Base-by-base conservation (phyloP, 2,797 vertebrate genomes). In the Periophthalmus magnuspinnatus region DNA sequence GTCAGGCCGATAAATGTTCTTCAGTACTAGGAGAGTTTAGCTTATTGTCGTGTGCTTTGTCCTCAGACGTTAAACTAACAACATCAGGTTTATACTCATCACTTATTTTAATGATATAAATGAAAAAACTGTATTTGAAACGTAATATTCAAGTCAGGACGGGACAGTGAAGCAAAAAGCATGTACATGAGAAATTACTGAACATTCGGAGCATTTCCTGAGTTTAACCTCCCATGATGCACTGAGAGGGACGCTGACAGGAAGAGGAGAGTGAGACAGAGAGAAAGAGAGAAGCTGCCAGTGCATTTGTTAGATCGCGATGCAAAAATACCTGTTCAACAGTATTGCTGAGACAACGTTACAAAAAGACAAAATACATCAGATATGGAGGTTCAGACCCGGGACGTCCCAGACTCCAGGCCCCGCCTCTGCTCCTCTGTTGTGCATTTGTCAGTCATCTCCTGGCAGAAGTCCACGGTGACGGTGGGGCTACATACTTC, bases 181-280 rank as follows among this genome's bases (percentile, higher is more conserved):
- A 64, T 70, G 76, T 65, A 81, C 55, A 74, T 75, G 70, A 80
- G 63, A 77, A 81, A 94, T 94, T 93, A 84, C 68, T 94, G 93
- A 95, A 96, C 95, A 97, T 97, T 95, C 95, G 93, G 95, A 94
- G 91, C 92, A 95, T 95, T 97, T 96, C 96, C 96, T 97, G 96
- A 97, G 96, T 95, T 95, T 92, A 93, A 91, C 92, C 95, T 94
- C 86, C 95, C 93, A 92, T 94, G 93, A 94, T 93, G 90, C 76
- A 71, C 87, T 88, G 92, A 69, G 76, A 79, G 71, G 80, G 81
- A 78, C 72, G 72, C 70, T 71, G 82, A 84, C 75, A 72, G 80
- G 77, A 78, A 75, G 75, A 74, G 41, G 59, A 34, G 48, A 55
- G 48, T 56, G 9, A 65, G 50, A 75, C 60, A 65, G 54, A 75